Evolutionary conservation across 2,113 vertebrate genomes (phyloP).

Genomic region (Actinemys pallida): DNA sequence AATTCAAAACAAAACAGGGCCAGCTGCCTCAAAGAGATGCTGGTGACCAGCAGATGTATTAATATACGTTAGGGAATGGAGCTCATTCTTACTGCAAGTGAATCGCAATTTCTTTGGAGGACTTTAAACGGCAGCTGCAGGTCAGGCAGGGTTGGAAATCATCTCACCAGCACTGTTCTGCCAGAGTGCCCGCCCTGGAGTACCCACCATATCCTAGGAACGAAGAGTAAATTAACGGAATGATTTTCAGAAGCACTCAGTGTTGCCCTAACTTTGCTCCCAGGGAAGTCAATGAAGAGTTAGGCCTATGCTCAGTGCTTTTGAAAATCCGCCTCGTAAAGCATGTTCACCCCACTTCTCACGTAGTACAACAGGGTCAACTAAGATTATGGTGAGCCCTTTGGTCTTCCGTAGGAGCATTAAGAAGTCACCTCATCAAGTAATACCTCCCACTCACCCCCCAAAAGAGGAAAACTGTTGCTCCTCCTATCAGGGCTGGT

Average conservation of each 20-base stretch:
- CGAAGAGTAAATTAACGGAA: not conserved
- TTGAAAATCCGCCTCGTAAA: not conserved
- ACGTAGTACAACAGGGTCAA: not conserved
- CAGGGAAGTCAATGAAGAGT: not conserved
- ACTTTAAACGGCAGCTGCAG: not conserved
- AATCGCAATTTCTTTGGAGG: not conserved
- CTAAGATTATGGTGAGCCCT: not conserved
- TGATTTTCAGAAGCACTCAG: not conserved
- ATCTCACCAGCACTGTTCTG: not conserved
- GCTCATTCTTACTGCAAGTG: rapidly evolving
- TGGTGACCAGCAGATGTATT: not conserved
- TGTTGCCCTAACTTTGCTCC: not conserved
- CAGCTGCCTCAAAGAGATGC: not conserved
- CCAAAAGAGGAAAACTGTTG: not conserved
- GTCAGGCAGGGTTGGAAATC: not conserved
- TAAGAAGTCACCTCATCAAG: not conserved
- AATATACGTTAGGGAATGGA: not conserved
- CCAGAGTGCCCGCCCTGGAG: not conserved
- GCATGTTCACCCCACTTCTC: not conserved
- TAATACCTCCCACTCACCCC: not conserved
- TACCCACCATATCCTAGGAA: not conserved
- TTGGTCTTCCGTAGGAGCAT: not conserved
- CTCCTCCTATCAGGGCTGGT: not conserved
- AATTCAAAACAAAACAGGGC: not conserved
- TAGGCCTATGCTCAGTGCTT: not conserved